Conservation (phyloP, 2,888 invertebrate species). For the Nasonovia ribisnigri region DNA sequence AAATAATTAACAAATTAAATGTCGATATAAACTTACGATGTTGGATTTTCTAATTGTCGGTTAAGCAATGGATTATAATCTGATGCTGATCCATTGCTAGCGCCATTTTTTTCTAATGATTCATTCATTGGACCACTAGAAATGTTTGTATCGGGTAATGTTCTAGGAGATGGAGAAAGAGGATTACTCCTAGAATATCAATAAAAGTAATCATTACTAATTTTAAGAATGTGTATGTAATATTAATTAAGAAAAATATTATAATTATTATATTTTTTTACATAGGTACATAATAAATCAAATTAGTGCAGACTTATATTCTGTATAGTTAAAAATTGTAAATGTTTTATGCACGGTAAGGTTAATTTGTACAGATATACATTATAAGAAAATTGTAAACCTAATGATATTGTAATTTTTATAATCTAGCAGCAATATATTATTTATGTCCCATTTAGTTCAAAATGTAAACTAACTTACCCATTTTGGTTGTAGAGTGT, state of each 20-base stretch:
- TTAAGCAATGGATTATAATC: conserved; percentile 77
- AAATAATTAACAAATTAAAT: not conserved
- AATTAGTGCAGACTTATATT: not conserved
- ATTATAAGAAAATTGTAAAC: not conserved
- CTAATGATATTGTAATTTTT: not conserved
- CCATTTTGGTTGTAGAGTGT: conserved; percentile 58
- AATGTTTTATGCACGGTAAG: not conserved
- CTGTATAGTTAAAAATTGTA: not conserved
- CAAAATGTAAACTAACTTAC: conserved; percentile 33
- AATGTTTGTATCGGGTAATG: conserved; percentile 35
- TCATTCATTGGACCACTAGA: conserved; percentile 23
- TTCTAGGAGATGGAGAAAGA: conserved; percentile 25
- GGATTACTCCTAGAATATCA: conserved; percentile 33
- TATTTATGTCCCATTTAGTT: not conserved
- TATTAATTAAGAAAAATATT: no score
- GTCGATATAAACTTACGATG: conserved; percentile 76
- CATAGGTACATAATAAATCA: not conserved
- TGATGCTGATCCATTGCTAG: conserved; percentile 67
- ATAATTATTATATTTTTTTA: not conserved
- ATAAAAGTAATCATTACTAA: not conserved
- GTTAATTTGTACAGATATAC: not conserved
- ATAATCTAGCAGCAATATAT: not conserved
- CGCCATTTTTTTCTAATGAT: conserved; percentile 68
- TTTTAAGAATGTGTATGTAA: no score
- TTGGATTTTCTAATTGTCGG: conserved; percentile 81